Conservation (phyloP, 1,140 invertebrate genomes). For the Atta cephalotes region DNA sequence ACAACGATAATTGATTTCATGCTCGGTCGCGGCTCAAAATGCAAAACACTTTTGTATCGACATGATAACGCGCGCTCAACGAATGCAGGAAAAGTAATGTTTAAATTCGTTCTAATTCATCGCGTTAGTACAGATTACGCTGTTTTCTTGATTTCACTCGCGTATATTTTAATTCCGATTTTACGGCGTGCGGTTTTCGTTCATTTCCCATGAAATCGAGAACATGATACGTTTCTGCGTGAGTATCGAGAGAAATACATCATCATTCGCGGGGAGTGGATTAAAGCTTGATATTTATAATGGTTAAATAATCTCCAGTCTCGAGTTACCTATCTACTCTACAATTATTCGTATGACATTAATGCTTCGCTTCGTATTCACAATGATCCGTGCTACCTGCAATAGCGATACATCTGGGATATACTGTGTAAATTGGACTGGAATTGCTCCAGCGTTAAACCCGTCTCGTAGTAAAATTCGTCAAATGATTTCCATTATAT, state of each 20-base stretch:
- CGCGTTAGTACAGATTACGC: background rate
- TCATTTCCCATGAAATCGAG: background rate
- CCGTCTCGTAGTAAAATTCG: background rate
- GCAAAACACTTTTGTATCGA: conserved; percentile 21
- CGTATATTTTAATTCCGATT: background rate
- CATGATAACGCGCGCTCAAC: conserved; percentile 15
- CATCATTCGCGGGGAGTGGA: background rate
- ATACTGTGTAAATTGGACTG: conserved; percentile 13
- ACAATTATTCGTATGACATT: conserved; percentile 31
- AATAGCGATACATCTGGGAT: background rate
- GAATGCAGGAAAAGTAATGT: conserved; percentile 27
- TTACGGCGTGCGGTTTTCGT: background rate
- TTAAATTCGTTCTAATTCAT: conserved; percentile 41
- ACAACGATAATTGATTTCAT: conserved; percentile 57
- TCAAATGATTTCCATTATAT: background rate
- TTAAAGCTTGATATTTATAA: conserved; percentile 26
- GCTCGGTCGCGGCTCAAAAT: conserved; percentile 35
- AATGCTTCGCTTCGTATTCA: background rate
- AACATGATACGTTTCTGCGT: background rate
- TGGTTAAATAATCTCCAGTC: conserved; percentile 20
- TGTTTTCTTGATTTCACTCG: background rate
- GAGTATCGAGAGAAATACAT: background rate
- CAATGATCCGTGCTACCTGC: background rate
- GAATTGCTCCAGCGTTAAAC: background rate
- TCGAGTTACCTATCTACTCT: background rate